Base-by-base conservation (phyloP, 2,797 vertebrate genomes). In the Tenualosa thibaudeaui region DNA sequence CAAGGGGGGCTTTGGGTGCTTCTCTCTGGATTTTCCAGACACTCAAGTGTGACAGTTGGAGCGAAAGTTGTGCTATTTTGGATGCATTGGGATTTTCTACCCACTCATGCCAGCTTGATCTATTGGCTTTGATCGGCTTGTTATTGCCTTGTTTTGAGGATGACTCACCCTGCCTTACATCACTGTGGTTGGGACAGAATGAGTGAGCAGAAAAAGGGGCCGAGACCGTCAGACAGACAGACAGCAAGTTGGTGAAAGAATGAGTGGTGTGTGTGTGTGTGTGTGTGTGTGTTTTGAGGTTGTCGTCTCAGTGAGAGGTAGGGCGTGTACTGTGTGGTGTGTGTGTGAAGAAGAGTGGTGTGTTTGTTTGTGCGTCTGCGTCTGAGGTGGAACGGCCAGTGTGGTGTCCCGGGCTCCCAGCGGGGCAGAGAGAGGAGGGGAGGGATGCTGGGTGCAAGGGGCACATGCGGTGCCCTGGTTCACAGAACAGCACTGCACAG, bases 41-140 rank as follows among this genome's bases (percentile, higher is more conserved):
- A 22, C 71, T 78, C 71, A 10, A 78, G 71, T 78, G 71, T 78
- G 37, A 43, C 71, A 46, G 71, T 43, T 75, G 6, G 5, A 22
- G 71, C 26, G 22, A 6, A 31, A 43, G 71, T 78, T 40, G 40
- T 22, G 43, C 71, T 78, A 19, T 15, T 78, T 40, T 78, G 71
- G 37, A 78, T 40, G 43, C 71, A 22, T 22, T 17, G 71, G 71
- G 71, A 78, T 78, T 78, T 78, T 78, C 71, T 78, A 40, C 37
- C 71, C 71, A 78, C 71, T 78, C 40, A 46, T 5, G 37, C 15
- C 37, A 78, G 37, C 31, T 43, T 78, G 71, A 78, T 43, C 71
- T 78, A 46, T 78, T 78, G 71, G 71, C 71, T 78, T 78, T 78
- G 71, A 78, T 78, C 71, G 13, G 17, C 71, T n/a, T 24, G n/a